A percentile compares a stretch with the other conserved stretches of the same genome.
Evolutionary conservation across 92 coral and sea anemone species (phyloP).

Genomic region (Porites divaricata): DNA sequence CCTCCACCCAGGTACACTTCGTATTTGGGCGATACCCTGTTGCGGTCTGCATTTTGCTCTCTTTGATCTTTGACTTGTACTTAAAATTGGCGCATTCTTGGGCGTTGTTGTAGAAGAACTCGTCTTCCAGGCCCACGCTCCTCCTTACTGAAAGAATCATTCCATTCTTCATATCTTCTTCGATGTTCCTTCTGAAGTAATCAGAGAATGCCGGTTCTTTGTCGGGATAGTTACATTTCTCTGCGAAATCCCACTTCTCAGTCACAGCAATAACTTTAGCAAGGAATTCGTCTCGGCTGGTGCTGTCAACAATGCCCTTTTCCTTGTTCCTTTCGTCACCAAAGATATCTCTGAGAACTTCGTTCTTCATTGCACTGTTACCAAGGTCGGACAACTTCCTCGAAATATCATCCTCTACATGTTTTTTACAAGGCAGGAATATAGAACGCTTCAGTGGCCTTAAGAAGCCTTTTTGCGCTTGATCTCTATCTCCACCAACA

Average conservation of each 20-base stretch:
- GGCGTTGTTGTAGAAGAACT: slow-evolving; percentile 41
- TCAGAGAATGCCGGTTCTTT: slow-evolving; percentile 27
- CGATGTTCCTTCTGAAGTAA: slow-evolving; percentile 14
- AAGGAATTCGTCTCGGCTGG: slow-evolving; percentile 8
- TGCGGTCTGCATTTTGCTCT: slow-evolving; percentile 27
- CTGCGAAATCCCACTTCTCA: slow-evolving; percentile 32
- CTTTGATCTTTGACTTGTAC: slow-evolving; percentile 40
- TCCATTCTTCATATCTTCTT: slow-evolving; percentile 26
- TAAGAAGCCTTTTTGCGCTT: slow-evolving; percentile 14
- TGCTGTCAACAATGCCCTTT: slow-evolving; percentile 28
- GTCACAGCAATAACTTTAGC: slow-evolving; percentile 3
- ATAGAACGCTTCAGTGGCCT: slow-evolving; percentile 16
- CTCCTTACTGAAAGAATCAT: slow-evolving; percentile 30
- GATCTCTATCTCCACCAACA: slow-evolving; percentile 45
- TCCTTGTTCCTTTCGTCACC: slow-evolving; percentile 17
- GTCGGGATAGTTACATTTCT: background rate
- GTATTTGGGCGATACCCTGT: slow-evolving; percentile 36
- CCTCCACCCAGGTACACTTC: slow-evolving; percentile 54
- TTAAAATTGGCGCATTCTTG: slow-evolving; percentile 54
- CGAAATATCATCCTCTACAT: slow-evolving; percentile 36
- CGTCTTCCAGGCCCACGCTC: slow-evolving; percentile 19
- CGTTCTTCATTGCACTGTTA: background rate
- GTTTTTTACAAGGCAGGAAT: slow-evolving; percentile 42
- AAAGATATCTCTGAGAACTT: slow-evolving; percentile 25
- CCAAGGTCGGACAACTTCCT: slow-evolving; percentile 25